phyloP scores from a whole-genome alignment of 1,140 invertebrate genomes.

The Drosophila jambulina region DNA sequence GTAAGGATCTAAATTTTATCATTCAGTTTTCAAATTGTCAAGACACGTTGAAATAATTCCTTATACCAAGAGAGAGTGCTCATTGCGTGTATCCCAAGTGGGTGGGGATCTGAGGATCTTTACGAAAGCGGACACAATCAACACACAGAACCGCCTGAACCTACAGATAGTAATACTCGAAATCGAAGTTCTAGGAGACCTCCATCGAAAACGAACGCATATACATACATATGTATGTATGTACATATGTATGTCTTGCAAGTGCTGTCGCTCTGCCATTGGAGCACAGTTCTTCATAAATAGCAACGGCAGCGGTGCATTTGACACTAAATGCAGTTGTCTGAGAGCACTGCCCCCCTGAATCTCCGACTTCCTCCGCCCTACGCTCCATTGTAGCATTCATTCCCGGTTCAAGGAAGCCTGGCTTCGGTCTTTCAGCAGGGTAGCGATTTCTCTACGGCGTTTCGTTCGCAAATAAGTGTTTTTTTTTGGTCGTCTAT shows the following conservation, averaged over 20 bases:
- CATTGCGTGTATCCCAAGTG: not conserved
- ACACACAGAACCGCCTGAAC: slow-evolving; percentile 16
- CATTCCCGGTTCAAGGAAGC: slow-evolving; percentile 67
- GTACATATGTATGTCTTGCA: slow-evolving; percentile 58
- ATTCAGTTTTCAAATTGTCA: too few species aligned
- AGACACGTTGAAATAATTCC: too few species aligned
- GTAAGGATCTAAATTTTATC: too few species aligned
- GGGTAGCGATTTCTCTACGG: not conserved
- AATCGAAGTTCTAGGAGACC: slow-evolving; percentile 11
- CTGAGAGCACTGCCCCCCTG: slow-evolving; percentile 8
- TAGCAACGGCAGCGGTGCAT: slow-evolving; percentile 56
- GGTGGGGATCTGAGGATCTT: not conserved
- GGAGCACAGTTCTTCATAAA: slow-evolving; percentile 75
- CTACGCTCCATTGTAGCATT: slow-evolving; percentile 17
- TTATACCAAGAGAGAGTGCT: not conserved
- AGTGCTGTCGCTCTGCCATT: slow-evolving; percentile 67
- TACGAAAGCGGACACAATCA: not conserved
- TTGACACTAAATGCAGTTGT: slow-evolving; percentile 46
- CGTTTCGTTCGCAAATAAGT: too few species aligned
- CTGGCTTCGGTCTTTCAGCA: slow-evolving; percentile 48
- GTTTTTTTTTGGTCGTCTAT: too few species aligned
- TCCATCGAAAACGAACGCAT: slow-evolving; percentile 62
- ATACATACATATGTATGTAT: slow-evolving; percentile 34
- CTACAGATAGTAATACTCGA: slow-evolving; percentile 44
- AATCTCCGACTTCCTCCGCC: slow-evolving; percentile 23